These are phyloP conservation scores for Tetraodon nigroviridis DNA, from an alignment of 2,113 vertebrate species.

Conservation along the genomic window DNA sequence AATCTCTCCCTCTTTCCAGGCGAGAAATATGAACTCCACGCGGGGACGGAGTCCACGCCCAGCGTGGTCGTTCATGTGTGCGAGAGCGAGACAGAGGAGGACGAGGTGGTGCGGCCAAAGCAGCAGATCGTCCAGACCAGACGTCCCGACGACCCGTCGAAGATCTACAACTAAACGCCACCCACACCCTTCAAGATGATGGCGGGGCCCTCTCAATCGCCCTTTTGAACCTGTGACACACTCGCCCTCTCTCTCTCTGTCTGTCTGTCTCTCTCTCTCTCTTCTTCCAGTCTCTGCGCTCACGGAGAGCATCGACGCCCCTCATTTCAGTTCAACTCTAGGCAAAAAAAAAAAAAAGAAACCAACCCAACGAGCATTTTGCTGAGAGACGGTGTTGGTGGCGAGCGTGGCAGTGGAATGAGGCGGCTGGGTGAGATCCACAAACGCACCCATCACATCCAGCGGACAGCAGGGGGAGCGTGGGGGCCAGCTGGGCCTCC, in stretches of 20 bases:
- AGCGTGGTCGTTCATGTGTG: constrained; percentile 97
- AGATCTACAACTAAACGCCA: constrained; percentile 73
- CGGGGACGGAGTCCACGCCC: constrained; percentile 93
- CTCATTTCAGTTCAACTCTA: constrained; percentile 77
- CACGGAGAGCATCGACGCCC: constrained; percentile 68
- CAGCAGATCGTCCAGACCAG: constrained; percentile 93
- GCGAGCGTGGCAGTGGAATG: constrained; percentile 60
- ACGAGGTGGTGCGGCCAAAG: constrained; percentile 84
- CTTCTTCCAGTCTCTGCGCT: constrained; percentile 69
- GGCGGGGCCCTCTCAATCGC: constrained; percentile 47
- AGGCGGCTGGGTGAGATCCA: constrained; percentile 69
- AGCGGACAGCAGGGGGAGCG: constrained; percentile 59
- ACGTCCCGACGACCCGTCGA: constrained; percentile 80
- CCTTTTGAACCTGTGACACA: constrained; percentile 57
- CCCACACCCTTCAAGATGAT: constrained; percentile 9
- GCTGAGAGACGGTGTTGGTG: constrained; percentile 63
- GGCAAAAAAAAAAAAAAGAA: constrained; percentile 41
- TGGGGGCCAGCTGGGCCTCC: constrained; percentile 40
- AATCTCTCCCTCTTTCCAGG: constrained; percentile 67
- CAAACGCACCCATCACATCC: constrained; percentile 72
- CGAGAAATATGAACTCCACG: constrained; percentile 95
- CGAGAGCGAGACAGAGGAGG: constrained; percentile 87
- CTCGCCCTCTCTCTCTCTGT: constrained; percentile 67
- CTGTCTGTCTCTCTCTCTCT: background rate
- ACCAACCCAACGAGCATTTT: constrained; percentile 63